A percentile compares a stretch with the other conserved stretches of the same genome.
phyloP scores from a whole-genome alignment of 2,113 vertebrate species.

The Phoenicopterus ruber region DNA sequence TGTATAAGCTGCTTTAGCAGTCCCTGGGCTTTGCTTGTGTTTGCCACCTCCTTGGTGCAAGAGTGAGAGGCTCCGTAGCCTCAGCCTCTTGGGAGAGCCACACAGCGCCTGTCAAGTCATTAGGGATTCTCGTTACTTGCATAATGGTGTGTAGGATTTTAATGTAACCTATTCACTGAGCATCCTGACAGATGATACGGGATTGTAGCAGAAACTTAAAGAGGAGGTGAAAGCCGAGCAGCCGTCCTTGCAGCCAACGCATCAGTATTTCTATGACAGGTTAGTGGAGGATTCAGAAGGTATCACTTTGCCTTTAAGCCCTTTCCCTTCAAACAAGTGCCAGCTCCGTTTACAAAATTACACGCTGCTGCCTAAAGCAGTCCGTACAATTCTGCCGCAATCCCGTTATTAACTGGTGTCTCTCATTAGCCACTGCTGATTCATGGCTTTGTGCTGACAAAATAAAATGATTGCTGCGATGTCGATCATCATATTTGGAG shows the following conservation, averaged over 20 bases:
- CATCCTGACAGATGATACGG: background rate
- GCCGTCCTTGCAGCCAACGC: background rate
- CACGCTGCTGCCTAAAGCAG: background rate
- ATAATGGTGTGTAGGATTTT: background rate
- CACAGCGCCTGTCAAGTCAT: background rate
- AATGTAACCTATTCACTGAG: background rate
- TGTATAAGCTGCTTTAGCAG: background rate
- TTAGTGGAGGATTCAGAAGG: background rate
- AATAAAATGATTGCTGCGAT: background rate
- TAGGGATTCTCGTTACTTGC: background rate
- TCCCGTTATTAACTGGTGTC: background rate
- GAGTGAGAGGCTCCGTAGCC: background rate
- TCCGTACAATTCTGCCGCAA: background rate
- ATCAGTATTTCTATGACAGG: background rate
- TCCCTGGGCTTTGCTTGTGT: background rate
- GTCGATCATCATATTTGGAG: background rate
- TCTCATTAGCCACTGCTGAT: conserved; percentile 1
- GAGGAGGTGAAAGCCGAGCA: background rate
- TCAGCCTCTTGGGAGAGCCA: background rate
- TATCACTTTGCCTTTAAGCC: background rate
- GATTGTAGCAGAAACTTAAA: background rate
- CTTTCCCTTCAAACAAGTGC: background rate
- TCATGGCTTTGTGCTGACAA: background rate
- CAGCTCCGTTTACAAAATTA: background rate
- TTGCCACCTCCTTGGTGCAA: background rate